Base-by-base conservation (phyloP, 1,140 invertebrate species). In the Lordiphosa mommai region DNA sequence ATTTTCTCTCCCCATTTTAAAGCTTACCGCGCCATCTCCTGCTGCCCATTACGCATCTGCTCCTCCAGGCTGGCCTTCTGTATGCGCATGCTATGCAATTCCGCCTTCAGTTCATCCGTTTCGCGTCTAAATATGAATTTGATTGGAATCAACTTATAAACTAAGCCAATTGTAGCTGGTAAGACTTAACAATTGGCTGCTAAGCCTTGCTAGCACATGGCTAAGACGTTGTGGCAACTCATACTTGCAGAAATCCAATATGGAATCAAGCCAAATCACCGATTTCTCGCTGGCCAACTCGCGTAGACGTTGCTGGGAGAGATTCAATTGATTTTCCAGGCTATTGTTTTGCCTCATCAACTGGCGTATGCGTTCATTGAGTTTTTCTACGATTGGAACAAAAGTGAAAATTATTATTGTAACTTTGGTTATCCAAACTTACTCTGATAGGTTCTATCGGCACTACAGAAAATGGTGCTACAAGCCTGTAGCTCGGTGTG, bases 241-340 rank as follows among this genome's bases (percentile, higher is more conserved):
- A 82, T 86, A 89, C 88, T 88, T 88, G 88, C 88, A 88, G 61
- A 87, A 88, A 61, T 71, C 71, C 48, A 89, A 46, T 67, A 89
- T 87, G n/a, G 87, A 88, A 58, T 88, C 86, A 13, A 89, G 59
- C 88, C 88, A 89, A 33, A 69, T 70, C 4, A 85, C 79, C 0
- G 60, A 79, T 34, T 88, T 86, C 9, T 87, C 51, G 12, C 56
- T 74, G 37, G 79, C 82, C 58, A 89, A n/a, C n/a, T 84, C 65
- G 2, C 74, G 70, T 20, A 89, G 27, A 1, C 71, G 64, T 29
- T 79, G 61, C 57, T 89, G 86, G 1, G 69, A 71, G 6, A 63
- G 13, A 23, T 61, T 69, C 1, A 89, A 17, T 41, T 86, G 70
- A 6, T 29, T 49, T 34, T 88, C 73, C 29, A 89, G 60, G 3